phyloP scores from a whole-genome alignment of 2,888 invertebrate genomes.

The Cephus nigrinus region DNA sequence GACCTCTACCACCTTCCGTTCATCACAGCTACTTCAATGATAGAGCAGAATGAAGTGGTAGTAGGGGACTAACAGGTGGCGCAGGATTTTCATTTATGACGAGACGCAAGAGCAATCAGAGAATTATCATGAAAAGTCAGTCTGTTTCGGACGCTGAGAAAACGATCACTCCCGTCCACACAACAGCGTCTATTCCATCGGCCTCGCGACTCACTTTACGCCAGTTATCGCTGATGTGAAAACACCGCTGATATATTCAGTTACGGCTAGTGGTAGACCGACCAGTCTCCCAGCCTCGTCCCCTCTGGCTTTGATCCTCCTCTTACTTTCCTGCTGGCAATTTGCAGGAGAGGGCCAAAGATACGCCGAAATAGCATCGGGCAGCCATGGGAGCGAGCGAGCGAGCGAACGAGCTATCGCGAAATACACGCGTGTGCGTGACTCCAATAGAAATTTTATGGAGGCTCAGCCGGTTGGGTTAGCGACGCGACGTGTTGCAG shows the following conservation, averaged over 20 bases:
- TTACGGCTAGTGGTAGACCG: no score
- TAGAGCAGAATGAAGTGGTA: constrained; percentile 13
- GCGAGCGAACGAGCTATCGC: neutral
- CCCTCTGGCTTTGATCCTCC: neutral
- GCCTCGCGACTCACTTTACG: neutral
- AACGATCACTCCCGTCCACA: neutral
- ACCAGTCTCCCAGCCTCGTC: no score
- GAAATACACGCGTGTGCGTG: neutral
- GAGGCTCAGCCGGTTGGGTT: neutral
- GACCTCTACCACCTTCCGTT: neutral
- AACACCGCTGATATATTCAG: neutral
- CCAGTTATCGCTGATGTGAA: neutral
- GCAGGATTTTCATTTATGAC: constrained; percentile 16
- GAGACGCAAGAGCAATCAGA: neutral
- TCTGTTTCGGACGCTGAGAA: neutral
- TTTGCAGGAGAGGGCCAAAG: neutral
- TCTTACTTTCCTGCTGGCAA: neutral
- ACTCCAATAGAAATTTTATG: neutral
- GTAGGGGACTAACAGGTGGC: constrained; percentile 15
- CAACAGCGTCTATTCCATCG: neutral
- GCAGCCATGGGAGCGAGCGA: neutral
- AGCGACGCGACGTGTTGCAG: neutral
- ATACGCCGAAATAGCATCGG: neutral
- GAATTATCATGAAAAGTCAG: neutral
- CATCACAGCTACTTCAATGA: neutral